Conservation (phyloP, 1,140 invertebrate species). For the Spodoptera litura region DNA sequence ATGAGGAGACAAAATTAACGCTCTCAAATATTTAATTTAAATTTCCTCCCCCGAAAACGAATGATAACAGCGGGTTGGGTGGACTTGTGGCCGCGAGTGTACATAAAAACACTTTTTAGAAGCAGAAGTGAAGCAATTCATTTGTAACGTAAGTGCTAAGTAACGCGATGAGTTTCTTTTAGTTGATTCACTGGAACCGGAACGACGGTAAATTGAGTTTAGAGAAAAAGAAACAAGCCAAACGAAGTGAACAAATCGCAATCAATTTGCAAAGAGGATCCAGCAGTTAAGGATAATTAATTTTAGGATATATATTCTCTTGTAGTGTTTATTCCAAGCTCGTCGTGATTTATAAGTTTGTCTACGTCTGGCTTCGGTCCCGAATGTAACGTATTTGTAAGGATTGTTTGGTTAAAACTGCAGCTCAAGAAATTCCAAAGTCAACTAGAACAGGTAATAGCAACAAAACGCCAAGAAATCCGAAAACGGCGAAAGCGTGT, state of each 20-base stretch:
- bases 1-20: conserved; percentile 86
- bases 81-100: conserved; percentile 67
- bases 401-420: conserved; percentile 44
- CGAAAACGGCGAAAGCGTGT: conserved; percentile 77
- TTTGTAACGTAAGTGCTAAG: conserved; percentile 69
- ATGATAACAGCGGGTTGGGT: conserved; percentile 78
- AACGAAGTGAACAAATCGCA: conserved; percentile 72
- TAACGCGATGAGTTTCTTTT: conserved; percentile 67
- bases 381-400: conserved; percentile 45
- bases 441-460: conserved; percentile 67
- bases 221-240: conserved; percentile 69
- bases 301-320: conserved; percentile 49
- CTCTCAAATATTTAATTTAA: conserved; percentile 86
- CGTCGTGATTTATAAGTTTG: conserved; percentile 34
- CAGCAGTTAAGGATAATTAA: conserved; percentile 58
- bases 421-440: conserved; percentile 62
- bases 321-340: conserved; percentile 21
- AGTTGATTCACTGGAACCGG: conserved; percentile 59
- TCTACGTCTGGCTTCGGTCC: conserved; percentile 3
- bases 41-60: conserved; percentile 81
- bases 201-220: conserved; percentile 68
- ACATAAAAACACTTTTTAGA: conserved; percentile 73
- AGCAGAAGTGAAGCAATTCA: conserved; percentile 72
- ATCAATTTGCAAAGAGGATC: conserved; percentile 66
- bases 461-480: conserved; percentile 77